A percentile compares a stretch with the other conserved stretches of the same genome.
Evolutionary conservation across 2,113 vertebrate genomes (phyloP).

Genomic region (Grallaria varia): DNA sequence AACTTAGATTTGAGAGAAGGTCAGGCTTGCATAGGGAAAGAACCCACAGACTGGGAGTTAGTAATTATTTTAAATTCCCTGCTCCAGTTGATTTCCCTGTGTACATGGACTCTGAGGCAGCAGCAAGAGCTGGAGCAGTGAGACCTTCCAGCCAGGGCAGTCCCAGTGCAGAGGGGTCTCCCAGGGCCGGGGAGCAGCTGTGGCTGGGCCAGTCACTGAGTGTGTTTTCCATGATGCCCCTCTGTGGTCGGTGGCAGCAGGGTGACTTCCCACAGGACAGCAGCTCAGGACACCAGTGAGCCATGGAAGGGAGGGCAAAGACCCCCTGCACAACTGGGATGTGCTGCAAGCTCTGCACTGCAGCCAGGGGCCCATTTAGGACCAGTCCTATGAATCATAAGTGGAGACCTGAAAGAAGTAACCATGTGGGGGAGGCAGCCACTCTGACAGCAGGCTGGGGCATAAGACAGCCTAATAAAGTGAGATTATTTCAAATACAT

Average conservation of each 20-base stretch:
- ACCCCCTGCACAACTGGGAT: not conserved
- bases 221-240: not conserved
- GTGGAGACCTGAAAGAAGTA: not conserved
- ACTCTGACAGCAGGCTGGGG: not conserved
- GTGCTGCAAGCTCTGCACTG: not conserved
- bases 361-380: not conserved
- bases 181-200: not conserved
- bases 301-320: not conserved
- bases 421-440: not conserved
- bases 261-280: not conserved
- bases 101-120: not conserved
- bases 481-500: slow-evolving; percentile 41
- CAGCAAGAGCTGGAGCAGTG: not conserved
- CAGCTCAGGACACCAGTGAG: not conserved
- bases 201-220: not conserved
- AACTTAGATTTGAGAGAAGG: not conserved
- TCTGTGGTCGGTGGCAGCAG: not conserved
- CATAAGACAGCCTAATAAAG: not conserved
- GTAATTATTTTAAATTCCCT: not conserved
- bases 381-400: not conserved
- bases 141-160: not conserved
- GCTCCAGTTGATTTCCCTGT: not conserved
- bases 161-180: not conserved
- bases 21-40: not conserved
- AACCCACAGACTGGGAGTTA: not conserved